A percentile compares a stretch with the other conserved stretches of the same genome.
These are phyloP conservation scores for Orthochromis indermauri DNA, from an alignment of 2,113 vertebrate species.

Conservation along the genomic window DNA sequence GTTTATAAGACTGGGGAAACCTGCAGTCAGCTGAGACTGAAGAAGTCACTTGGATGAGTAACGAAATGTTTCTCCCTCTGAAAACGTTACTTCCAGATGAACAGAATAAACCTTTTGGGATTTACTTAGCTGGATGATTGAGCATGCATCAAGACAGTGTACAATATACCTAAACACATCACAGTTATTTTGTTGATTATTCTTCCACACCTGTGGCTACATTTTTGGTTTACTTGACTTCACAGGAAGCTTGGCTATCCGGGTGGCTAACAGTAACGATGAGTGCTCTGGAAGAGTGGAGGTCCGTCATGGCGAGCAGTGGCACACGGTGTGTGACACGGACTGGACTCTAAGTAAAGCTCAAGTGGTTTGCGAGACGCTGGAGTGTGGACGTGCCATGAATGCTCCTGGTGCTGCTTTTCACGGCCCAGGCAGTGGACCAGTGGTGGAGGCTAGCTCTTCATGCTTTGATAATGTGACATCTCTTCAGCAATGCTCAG, in stretches of 20 bases:
- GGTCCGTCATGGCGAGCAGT: conserved; percentile 2
- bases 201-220: not conserved
- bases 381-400: conserved; percentile 41
- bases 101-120: not conserved
- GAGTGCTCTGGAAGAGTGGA: conserved; percentile 64
- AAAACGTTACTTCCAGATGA: not conserved
- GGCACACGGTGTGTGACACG: conserved; percentile 60
- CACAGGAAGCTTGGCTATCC: conserved; percentile 44
- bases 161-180: not conserved
- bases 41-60: no score
- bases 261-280: not conserved
- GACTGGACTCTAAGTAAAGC: conserved; percentile 51
- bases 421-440: conserved; percentile 30
- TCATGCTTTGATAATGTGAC: conserved; percentile 36
- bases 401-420: not conserved
- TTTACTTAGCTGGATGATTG: not conserved
- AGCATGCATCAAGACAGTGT: not conserved
- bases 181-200: not conserved
- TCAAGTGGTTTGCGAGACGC: conserved; percentile 30
- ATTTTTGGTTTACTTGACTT: not conserved
- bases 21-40: no score
- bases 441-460: conserved; percentile 8
- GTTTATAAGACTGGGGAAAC: no score
- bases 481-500: conserved; percentile 20
- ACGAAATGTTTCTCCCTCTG: not conserved